Evolutionary conservation across 2,797 vertebrate species (phyloP).

Genomic region (Dendrocincla fuliginosa): DNA sequence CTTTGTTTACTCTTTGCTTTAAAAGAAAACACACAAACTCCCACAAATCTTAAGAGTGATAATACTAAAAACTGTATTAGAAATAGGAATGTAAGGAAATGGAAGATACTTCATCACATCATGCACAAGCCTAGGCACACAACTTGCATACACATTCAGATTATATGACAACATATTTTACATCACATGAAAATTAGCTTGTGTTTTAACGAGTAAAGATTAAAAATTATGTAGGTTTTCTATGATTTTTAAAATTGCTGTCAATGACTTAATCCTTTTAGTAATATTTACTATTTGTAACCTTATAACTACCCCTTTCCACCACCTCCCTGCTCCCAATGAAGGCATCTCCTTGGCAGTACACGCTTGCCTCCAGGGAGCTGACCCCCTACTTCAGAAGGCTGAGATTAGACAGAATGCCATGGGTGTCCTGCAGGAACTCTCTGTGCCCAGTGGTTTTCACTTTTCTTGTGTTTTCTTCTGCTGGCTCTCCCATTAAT

Average conservation of each 20-base stretch:
- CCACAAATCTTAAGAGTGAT: neutral
- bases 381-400: neutral
- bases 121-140: neutral
- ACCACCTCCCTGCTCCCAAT: neutral
- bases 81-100: neutral
- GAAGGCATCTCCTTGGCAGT: neutral
- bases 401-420: neutral
- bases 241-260: neutral
- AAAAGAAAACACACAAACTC: neutral
- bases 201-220: neutral
- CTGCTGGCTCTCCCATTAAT: neutral
- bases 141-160: neutral
- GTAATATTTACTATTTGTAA: neutral
- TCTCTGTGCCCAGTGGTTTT: neutral
- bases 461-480: neutral
- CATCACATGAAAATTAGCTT: neutral
- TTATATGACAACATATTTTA: neutral
- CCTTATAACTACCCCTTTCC: neutral
- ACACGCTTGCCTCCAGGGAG: neutral
- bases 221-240: neutral
- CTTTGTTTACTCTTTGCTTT: neutral
- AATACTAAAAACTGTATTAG: neutral
- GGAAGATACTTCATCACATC: neutral
- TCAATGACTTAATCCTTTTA: neutral
- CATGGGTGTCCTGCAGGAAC: neutral